Percentiles rank a stretch among this genome's conserved stretches.
Conservation (phyloP, 2,113 vertebrate species). For the Sapajus apella region DNA sequence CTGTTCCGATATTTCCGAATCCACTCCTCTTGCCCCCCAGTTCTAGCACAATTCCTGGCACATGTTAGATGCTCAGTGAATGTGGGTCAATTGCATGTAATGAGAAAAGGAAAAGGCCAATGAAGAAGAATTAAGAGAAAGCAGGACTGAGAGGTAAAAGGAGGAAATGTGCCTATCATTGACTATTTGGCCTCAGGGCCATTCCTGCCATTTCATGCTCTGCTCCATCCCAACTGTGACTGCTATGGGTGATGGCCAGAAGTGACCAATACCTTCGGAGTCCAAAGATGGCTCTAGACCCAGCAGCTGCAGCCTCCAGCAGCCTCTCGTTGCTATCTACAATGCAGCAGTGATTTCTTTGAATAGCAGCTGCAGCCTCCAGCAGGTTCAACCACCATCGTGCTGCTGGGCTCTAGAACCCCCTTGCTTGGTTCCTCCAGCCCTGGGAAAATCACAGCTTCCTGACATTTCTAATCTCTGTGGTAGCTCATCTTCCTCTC, state of each 20-base stretch:
- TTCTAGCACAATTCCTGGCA: background rate
- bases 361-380: background rate
- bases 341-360: background rate
- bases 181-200: background rate
- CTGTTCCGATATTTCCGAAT: background rate
- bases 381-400: background rate
- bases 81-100: background rate
- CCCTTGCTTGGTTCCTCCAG: background rate
- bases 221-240: background rate
- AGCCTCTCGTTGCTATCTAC: background rate
- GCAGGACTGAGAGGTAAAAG: background rate
- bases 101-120: background rate
- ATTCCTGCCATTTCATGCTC: background rate
- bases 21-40: fast-evolving
- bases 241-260: background rate
- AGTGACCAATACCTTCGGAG: background rate
- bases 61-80: background rate
- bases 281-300: background rate
- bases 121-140: background rate
- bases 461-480: background rate
- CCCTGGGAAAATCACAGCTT: background rate
- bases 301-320: background rate
- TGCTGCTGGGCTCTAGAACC: background rate
- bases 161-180: too few species aligned
- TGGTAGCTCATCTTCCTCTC: background rate